These are phyloP conservation scores for Hirundo rustica DNA, from an alignment of 2,797 vertebrate genomes.

Conservation along the genomic window DNA sequence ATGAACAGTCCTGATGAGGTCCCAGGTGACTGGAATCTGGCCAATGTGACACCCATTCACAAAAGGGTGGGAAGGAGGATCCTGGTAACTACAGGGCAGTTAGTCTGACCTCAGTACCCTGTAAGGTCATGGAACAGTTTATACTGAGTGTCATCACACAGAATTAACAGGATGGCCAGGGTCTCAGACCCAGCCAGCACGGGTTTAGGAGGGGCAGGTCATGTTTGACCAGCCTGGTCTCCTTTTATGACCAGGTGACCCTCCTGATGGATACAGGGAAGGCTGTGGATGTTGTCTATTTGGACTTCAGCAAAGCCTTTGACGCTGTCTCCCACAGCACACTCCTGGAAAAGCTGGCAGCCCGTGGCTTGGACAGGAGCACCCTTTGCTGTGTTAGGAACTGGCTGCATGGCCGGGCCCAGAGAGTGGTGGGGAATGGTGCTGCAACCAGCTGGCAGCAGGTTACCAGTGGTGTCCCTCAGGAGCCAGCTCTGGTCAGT, in stretches of 20 bases:
- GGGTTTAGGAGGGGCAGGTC: not conserved
- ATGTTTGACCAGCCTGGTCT: not conserved
- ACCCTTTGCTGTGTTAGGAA: too few relatives aligned
- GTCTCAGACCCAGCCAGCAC: not conserved
- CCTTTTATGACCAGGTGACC: not conserved
- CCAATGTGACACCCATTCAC: not conserved
- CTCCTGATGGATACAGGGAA: not conserved
- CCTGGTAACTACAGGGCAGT: not conserved
- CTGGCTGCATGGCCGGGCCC: too few relatives aligned
- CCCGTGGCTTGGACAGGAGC: too few relatives aligned
- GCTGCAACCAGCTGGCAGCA: too few relatives aligned
- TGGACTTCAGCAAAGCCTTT: not conserved
- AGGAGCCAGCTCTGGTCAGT: too few relatives aligned
- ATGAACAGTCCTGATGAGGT: not conserved
- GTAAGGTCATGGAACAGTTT: not conserved
- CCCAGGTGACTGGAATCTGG: not conserved
- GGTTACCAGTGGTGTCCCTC: too few relatives aligned
- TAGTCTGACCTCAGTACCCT: not conserved
- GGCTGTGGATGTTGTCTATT: not conserved
- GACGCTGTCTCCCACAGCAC: not conserved
- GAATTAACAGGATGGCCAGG: not conserved
- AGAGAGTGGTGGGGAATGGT: too few relatives aligned
- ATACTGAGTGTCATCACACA: not conserved
- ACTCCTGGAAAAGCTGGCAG: too few relatives aligned
- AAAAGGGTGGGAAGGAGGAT: not conserved